Evolutionary conservation across 2,113 vertebrate genomes (phyloP), one percentile per base, ranked within the genome.

Genomic region (Bufo gargarizans): DNA sequence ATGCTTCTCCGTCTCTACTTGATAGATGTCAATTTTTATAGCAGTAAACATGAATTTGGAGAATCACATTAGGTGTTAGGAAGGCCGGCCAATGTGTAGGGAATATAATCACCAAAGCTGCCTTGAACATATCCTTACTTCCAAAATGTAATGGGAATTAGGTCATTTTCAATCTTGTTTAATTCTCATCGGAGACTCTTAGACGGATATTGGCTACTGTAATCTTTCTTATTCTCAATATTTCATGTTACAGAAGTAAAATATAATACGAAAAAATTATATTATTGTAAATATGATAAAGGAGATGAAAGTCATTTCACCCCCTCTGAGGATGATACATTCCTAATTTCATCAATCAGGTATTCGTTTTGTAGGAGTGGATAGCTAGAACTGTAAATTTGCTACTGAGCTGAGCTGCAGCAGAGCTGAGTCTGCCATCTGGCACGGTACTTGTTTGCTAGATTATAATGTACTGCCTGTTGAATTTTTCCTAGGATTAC

Each of bases 121-220:
- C 55, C 74, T 91, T 82, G 49, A 77, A 86, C 82, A 67, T 58
- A 20, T 56, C 87, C 91, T 53, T 61, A 55, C 63, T 90, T 90
- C 61, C 86, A n/a, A 89, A 90, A 81, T 0, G 1, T 87, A 86
- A 87, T 17, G 81, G 86, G 90, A 90, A 76, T 89, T 78, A 77
- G 89, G 91, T 89, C 88, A 84, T 71, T 61, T 86, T 69, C 65
- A 90, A 89, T 43, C 88, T 83, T 80, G 56, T 53, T 74, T 58
- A 59, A 43, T 79, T 85, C 82, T 0, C 0, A 82, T 59, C 81
- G 86, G 56, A 77, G 83, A 67, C 65, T 67, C 16, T 45, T 49
- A 65, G 69, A 9, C 12, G 50, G 33, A 89, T 63, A 86, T 84
- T 56, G 58, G 81, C 78, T 63, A 84, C 82, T 67, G 61, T 63